Conservation (phyloP, 30 jellyfish, hydroid and myxozoan genomes). For the Morbakka virulenta region DNA sequence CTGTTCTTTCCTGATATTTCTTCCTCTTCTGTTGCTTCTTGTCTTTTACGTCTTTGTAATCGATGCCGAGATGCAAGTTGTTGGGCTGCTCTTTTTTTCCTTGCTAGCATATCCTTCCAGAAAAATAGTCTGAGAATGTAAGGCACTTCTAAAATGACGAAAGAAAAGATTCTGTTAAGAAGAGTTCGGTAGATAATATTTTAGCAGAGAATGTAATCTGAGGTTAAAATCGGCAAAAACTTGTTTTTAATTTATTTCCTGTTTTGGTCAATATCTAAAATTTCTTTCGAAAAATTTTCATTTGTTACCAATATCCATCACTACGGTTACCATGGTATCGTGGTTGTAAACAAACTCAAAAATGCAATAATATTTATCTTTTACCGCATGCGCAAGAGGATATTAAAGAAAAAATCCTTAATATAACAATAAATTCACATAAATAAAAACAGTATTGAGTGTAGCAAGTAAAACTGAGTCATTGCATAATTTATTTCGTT, state of each 20-base stretch:
- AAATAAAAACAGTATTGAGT: too few species aligned
- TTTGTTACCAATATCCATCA: too few species aligned
- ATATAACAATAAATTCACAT: too few species aligned
- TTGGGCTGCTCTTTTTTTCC: slow-evolving; percentile 73
- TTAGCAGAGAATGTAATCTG: background rate
- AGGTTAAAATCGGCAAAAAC: background rate
- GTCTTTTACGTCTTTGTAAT: slow-evolving; percentile 39
- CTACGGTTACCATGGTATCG: too few species aligned
- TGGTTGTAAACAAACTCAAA: too few species aligned
- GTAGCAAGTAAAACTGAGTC: too few species aligned
- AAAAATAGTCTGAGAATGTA: slow-evolving; percentile 87
- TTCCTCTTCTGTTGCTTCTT: background rate
- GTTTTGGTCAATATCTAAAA: background rate
- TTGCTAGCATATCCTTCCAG: slow-evolving; percentile 99
- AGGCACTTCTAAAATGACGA: slow-evolving; percentile 75
- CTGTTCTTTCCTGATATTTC: too few species aligned
- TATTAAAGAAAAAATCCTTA: too few species aligned
- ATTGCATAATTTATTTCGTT: too few species aligned
- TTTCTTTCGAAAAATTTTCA: too few species aligned
- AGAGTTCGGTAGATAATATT: background rate
- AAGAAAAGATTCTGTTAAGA: background rate
- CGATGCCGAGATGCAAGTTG: slow-evolving; percentile 10
- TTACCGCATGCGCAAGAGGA: too few species aligned
- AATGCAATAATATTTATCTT: too few species aligned
- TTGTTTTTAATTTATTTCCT: background rate